phyloP scores from a whole-genome alignment of 2,888 invertebrate species.

The Oegoconia quadripuncta region DNA sequence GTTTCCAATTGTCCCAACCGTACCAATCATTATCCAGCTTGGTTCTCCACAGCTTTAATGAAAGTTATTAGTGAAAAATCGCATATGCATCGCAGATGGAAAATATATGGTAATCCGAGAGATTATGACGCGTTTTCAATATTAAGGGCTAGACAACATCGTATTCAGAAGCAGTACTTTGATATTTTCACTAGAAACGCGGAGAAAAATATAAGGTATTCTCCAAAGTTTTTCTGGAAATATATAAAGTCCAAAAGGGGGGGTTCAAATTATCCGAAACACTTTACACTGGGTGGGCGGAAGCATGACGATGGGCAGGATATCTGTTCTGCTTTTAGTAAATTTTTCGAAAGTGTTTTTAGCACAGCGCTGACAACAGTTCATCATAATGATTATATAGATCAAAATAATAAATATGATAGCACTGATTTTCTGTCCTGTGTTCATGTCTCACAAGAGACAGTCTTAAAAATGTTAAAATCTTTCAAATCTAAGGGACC shows the following conservation, averaged over 20 bases:
- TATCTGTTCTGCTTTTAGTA: too few relatives aligned
- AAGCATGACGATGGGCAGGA: too few relatives aligned
- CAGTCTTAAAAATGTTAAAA: too few relatives aligned
- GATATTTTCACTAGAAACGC: background rate
- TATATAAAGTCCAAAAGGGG: background rate
- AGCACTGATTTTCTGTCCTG: too few relatives aligned
- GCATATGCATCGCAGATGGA: background rate
- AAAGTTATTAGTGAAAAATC: constrained; percentile 1
- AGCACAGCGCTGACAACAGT: too few relatives aligned
- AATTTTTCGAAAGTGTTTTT: too few relatives aligned
- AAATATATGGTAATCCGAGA: too few relatives aligned
- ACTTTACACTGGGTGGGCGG: too few relatives aligned
- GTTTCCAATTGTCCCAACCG: background rate
- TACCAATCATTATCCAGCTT: background rate
- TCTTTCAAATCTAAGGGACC: background rate
- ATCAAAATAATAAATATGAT: too few relatives aligned
- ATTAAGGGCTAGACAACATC: background rate
- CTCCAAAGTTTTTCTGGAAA: background rate
- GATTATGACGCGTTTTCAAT: constrained; percentile 2
- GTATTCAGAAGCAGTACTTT: background rate
- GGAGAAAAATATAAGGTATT: background rate
- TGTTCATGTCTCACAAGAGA: too few relatives aligned
- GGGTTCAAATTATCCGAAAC: too few relatives aligned
- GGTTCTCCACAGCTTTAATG: background rate
- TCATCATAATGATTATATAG: too few relatives aligned